Evolutionary conservation across 2,888 invertebrate genomes (phyloP).

Genomic region (Polydrusus pterygomalis): DNA sequence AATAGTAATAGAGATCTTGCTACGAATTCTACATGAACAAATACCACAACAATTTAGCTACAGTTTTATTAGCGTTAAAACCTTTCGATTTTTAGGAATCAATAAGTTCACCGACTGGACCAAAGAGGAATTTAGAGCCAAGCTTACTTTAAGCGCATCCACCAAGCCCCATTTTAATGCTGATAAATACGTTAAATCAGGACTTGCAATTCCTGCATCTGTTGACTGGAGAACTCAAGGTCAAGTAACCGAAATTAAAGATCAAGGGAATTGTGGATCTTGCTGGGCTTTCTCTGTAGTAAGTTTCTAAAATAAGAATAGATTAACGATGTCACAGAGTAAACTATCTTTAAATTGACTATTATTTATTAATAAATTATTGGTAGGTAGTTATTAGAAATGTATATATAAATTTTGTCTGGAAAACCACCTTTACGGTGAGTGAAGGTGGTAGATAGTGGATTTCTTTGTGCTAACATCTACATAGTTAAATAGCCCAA

Average conservation of each 20-base stretch:
- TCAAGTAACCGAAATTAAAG: slow-evolving; percentile 58
- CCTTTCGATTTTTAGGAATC: slow-evolving; percentile 32
- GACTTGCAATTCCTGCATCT: slow-evolving; percentile 48
- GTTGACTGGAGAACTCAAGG: slow-evolving; percentile 60
- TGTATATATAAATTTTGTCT: too few species aligned
- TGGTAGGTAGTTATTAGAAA: too few species aligned
- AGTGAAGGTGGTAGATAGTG: too few species aligned
- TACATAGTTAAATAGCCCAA: too few species aligned
- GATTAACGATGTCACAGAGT: too few species aligned
- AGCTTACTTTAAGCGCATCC: slow-evolving; percentile 22
- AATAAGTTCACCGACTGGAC: slow-evolving; percentile 59
- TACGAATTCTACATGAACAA: too few species aligned
- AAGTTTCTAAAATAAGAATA: slow-evolving; percentile 16
- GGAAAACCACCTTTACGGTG: too few species aligned
- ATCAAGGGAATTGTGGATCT: slow-evolving; percentile 59
- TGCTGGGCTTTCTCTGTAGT: slow-evolving; percentile 60
- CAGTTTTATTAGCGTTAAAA: too few species aligned
- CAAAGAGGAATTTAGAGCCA: slow-evolving; percentile 54
- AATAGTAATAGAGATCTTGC: too few species aligned
- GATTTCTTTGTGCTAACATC: too few species aligned
- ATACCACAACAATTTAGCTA: too few species aligned
- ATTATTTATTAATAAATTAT: too few species aligned
- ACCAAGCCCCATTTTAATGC: slow-evolving; percentile 18
- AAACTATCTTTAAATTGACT: neutral
- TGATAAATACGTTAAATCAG: slow-evolving; percentile 16